Conservation (phyloP, 2,888 invertebrate species). For the Amphiduros pacificus region DNA sequence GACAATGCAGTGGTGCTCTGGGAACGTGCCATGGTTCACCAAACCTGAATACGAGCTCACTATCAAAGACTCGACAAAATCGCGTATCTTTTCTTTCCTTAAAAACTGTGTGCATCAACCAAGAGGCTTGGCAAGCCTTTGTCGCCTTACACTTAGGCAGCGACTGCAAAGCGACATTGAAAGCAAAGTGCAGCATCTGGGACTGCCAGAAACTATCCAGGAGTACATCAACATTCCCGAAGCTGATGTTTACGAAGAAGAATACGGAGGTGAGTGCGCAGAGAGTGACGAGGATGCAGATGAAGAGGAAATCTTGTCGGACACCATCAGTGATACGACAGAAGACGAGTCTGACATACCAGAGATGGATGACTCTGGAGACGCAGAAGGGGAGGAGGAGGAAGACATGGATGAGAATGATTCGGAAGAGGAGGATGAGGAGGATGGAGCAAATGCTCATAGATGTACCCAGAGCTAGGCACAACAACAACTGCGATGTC, state of each 20-base stretch:
- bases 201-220: constrained; percentile 9
- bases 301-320: constrained; percentile 11
- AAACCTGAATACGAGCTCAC: background rate
- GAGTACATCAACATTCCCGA: constrained; percentile 11
- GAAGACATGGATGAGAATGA: constrained; percentile 13
- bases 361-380: background rate
- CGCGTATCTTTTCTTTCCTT: background rate
- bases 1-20: constrained; percentile 4
- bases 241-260: constrained; percentile 8
- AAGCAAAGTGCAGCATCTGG: constrained; percentile 1
- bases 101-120: background rate
- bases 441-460: no score
- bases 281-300: constrained; percentile 2
- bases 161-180: constrained; percentile 9
- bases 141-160: constrained; percentile 1
- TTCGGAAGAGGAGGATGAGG: no score
- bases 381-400: constrained; percentile 2
- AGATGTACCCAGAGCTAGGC: no score
- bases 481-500: no score
- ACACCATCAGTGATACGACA: constrained; percentile 11
- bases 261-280: background rate
- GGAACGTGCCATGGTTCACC: constrained; percentile 9
- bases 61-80: background rate
- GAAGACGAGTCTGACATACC: constrained; percentile 15
- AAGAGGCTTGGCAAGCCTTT: constrained; percentile 3